Evolutionary conservation across 2,888 invertebrate species (phyloP), one percentile per base, ranked within the genome.

Genomic region (Microplitis deprimator): DNA sequence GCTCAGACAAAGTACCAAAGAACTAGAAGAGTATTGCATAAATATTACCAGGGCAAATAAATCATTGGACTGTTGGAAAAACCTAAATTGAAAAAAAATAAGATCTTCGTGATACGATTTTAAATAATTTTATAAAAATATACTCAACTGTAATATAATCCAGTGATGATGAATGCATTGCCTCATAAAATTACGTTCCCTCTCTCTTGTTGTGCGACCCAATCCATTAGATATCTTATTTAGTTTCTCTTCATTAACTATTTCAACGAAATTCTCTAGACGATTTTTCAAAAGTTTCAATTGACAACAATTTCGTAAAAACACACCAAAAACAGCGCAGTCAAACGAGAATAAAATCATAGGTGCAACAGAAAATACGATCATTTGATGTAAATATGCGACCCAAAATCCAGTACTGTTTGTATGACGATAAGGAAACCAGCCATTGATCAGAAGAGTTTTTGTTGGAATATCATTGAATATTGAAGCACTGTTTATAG

Each of bases 31-130:
- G 17, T 62, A 80, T 59, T 79, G 80, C 3, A 77, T 4, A n/a
- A 80, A 79, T 60, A 80, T 74, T 1, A 76, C 67, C 13, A 50
- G 5, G 65, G 40, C 16, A 38, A 77, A 79, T 8, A 72, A 8
- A 10, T 50, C 50, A 13, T 50, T 50, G 13, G 50, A 50, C 6
- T 13, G 50, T 1, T 1, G 50, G 3, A 2, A 50, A 1, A 13
- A 50, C 50, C 50, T 50, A 3, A 0, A 29, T 29, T 29, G 29
- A 29, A 4, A 29, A 29, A 20, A 3, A 29, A 29, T 0, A 29
- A 2, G 29, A 4, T 29, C 3, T 29, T 29, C 2, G 3, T 29
- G 4, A 4, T 3, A 29, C 29, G 4, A 29, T 29, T 4, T 29
- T 29, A 29, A 29, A 4, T 29, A 29, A 29, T 29, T 4, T 29